Conservation (phyloP, 2,888 invertebrate genomes). For the Idaea biselata region DNA sequence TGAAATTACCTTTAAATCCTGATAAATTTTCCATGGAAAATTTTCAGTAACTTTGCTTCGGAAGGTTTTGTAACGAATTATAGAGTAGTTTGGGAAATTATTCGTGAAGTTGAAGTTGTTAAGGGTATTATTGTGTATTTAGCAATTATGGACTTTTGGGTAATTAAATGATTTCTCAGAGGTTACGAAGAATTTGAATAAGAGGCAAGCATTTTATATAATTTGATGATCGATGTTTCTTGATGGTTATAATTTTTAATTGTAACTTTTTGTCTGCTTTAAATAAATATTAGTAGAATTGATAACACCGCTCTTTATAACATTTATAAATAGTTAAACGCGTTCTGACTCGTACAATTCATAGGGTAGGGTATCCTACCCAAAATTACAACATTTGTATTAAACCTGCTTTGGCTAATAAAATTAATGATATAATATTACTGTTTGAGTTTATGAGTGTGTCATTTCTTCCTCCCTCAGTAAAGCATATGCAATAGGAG, state of each 20-base stretch:
- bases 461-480: too few relatives aligned
- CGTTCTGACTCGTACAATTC: too few relatives aligned
- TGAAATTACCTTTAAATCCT: conserved; percentile 39
- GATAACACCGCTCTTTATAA: too few relatives aligned
- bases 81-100: not conserved
- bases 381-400: too few relatives aligned
- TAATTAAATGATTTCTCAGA: not conserved
- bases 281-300: too few relatives aligned
- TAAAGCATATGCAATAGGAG: too few relatives aligned
- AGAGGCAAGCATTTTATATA: not conserved
- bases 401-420: too few relatives aligned
- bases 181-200: not conserved
- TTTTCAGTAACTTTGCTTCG: not conserved
- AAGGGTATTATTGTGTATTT: not conserved
- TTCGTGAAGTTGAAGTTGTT: not conserved
- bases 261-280: not conserved
- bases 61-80: not conserved
- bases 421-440: too few relatives aligned
- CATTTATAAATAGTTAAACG: too few relatives aligned
- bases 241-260: not conserved
- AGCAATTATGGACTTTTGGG: not conserved
- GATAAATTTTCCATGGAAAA: conserved; percentile 19
- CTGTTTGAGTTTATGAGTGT: too few relatives aligned
- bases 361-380: too few relatives aligned
- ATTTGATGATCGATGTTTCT: not conserved